Base-by-base conservation (phyloP, 2,797 vertebrate genomes). In the Gastrophryne carolinensis region DNA sequence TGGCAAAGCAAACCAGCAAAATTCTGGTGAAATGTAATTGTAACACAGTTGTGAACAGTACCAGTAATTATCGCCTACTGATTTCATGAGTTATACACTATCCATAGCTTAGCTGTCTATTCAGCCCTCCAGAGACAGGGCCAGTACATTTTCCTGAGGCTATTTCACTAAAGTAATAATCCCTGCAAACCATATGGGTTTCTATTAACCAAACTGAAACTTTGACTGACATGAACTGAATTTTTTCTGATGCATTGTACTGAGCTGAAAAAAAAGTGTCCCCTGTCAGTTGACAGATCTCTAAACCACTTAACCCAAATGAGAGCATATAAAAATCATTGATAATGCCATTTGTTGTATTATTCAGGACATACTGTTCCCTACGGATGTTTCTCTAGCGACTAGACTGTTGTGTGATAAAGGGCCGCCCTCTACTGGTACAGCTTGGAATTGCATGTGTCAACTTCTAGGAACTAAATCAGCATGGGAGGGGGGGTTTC, bases 351-450 rank as follows among this genome's bases (percentile, higher is more conserved):
- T 47, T 47, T 47, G 44, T 21, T 47, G 44, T 47, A 47, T 47
- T 47, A 47, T 47, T 19, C 17, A 47, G 44, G 44, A 47, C 17
- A 21, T 21, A 47, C 6, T 19, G 44, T 8, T 47, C 17, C 9
- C 19, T 17, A 44, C 15, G n/a, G 41, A 47, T 41, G 17, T 5
- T 6, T 17, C 5, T 15, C 19, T 47, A n/a, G n/a, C n/a, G 17
- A 47, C 17, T 7, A 21, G 44, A 47, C 6, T 21, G 8, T 47
- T 47, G n/a, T 19, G 10, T 47, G 17, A 47, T 21, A 19, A 47
- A 47, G 17, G 44, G 52, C 39, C 63, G 53, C 68, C 75, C 65
- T 32, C 68, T 72, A n/a, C 32, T 58, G 75, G 17, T 26, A 12
- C 3, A 12, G 27, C 12, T 3, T 12, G 13, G 35, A 39, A 57